Evolutionary conservation across 2,888 invertebrate genomes (phyloP).

Genomic region (Therioaphis trifolii): DNA sequence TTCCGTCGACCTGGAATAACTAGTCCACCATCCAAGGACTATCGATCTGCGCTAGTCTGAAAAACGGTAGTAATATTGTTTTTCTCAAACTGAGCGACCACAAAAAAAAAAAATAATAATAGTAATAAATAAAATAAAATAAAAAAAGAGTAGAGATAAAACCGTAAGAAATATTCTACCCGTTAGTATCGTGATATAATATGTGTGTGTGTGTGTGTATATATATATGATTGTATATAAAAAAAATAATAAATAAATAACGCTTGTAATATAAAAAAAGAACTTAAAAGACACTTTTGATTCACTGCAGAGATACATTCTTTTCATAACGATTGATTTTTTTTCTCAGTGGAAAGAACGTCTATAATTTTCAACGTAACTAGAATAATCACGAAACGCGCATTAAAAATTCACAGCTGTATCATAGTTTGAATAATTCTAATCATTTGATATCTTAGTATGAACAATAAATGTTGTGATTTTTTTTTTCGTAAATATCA

Average conservation of each 20-base stretch:
- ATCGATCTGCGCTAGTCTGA: constrained; percentile 25
- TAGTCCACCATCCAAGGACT: constrained; percentile 16
- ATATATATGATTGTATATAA: background rate
- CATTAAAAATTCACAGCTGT: no score
- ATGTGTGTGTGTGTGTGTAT: background rate
- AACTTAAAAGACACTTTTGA: constrained; percentile 5
- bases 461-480: no score
- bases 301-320: background rate
- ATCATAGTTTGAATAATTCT: no score
- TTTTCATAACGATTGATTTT: background rate
- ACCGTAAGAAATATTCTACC: background rate
- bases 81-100: background rate
- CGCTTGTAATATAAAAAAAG: background rate
- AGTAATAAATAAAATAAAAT: background rate
- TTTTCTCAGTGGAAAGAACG: no score
- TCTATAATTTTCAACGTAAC: no score
- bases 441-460: no score
- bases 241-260: background rate
- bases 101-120: background rate
- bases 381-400: no score
- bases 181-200: constrained; percentile 1
- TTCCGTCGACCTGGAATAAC: background rate
- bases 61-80: constrained; percentile 30
- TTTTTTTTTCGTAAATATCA: no score
- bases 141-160: background rate